Evolutionary conservation across 2,888 invertebrate species (phyloP).

Genomic region (Erebia aethiops): DNA sequence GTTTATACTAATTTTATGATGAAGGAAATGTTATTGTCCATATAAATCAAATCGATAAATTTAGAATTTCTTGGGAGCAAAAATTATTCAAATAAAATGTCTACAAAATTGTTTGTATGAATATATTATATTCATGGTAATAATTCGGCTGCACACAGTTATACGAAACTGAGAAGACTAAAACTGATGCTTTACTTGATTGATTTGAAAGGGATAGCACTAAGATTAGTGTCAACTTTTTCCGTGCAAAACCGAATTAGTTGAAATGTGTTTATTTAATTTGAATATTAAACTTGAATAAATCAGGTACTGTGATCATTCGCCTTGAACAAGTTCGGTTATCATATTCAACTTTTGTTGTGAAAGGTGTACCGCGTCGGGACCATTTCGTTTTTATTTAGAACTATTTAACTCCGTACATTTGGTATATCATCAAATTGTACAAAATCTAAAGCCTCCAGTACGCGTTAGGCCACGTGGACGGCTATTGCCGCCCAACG

Average conservation of each 20-base stretch:
- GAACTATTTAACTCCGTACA: conserved; percentile 24
- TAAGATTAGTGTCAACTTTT: not conserved
- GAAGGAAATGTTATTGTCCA: not conserved
- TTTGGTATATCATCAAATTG: conserved; percentile 31
- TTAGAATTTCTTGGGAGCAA: not conserved
- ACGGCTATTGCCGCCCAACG: not conserved
- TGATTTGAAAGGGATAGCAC: not conserved
- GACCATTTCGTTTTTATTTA: conserved; percentile 42
- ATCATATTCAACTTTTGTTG: conserved; percentile 4
- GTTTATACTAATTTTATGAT: not conserved
- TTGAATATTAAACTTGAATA: not conserved
- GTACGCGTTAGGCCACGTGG: not conserved
- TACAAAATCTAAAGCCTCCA: conserved; percentile 22
- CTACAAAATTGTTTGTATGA: not conserved
- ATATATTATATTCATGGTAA: not conserved
- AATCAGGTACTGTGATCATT: conserved; percentile 10
- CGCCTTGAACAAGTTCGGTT: conserved; percentile 6
- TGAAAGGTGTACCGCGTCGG: conserved; percentile 38
- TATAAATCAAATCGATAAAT: not conserved
- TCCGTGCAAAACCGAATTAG: not conserved
- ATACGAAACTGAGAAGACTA: not conserved
- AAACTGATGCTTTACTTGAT: not conserved
- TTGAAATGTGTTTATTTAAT: not conserved
- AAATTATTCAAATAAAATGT: not conserved
- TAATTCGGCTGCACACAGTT: not conserved